Percentiles rank a stretch among this genome's conserved stretches.
phyloP scores from a whole-genome alignment of 2,888 invertebrate genomes.

The Aleiodes leptofemur region DNA sequence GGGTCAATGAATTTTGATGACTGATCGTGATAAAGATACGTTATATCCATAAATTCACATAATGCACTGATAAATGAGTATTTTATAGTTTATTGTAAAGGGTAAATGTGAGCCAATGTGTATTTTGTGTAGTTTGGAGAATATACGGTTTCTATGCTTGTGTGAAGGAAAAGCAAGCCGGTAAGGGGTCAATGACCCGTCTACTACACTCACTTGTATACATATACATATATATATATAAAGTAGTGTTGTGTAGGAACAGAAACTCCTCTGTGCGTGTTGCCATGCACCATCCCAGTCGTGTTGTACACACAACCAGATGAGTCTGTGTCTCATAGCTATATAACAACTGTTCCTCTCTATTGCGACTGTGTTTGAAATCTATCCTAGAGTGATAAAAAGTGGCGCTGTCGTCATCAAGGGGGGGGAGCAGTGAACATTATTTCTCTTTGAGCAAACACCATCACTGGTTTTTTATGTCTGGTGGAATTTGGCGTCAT shows the following conservation, averaged over 20 bases:
- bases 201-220: conserved; percentile 61
- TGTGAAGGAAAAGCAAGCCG: conserved; percentile 65
- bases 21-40: too few relatives aligned
- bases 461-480: too few relatives aligned
- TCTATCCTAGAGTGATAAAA: conserved; percentile 61
- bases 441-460: too few relatives aligned
- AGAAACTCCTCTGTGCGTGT: conserved; percentile 28
- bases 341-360: conserved; percentile 42
- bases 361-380: conserved; percentile 50
- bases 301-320: conserved; percentile 64
- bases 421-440: too few relatives aligned
- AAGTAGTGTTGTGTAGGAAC: not conserved
- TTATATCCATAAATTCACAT: conserved; percentile 4
- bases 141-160: conserved; percentile 59
- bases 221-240: conserved; percentile 48
- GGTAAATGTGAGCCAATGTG: conserved; percentile 55
- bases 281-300: conserved; percentile 20
- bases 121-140: conserved; percentile 69
- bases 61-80: not conserved
- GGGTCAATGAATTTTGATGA: too few relatives aligned
- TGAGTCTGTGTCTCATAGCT: conserved; percentile 58
- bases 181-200: conserved; percentile 71
- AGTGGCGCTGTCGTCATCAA: conserved; percentile 15
- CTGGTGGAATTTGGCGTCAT: too few relatives aligned
- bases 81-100: too few relatives aligned